A percentile compares a stretch with the other conserved stretches of the same genome.
Evolutionary conservation across 2,113 vertebrate species (phyloP).

Genomic region (Picathartes gymnocephalus): DNA sequence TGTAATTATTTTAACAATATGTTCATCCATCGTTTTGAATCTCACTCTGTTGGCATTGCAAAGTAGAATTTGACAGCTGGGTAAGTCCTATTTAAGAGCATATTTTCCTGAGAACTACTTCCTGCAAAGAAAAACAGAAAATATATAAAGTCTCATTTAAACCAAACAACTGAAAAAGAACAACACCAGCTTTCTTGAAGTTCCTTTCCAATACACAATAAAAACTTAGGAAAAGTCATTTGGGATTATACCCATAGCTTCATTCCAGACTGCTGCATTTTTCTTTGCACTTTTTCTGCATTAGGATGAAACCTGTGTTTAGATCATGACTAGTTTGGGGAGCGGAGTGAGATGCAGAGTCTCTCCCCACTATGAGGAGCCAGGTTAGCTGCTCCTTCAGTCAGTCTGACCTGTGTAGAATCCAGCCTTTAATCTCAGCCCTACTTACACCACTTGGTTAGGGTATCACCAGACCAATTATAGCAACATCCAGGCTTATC

Average conservation of each 20-base stretch:
- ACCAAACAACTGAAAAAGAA: background rate
- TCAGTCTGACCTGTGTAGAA: background rate
- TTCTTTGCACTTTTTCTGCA: background rate
- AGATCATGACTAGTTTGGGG: background rate
- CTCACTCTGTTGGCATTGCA: background rate
- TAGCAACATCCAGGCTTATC: background rate
- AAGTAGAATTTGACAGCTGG: background rate
- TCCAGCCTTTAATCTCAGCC: background rate
- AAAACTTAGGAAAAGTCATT: background rate
- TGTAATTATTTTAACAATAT: constrained; percentile 1
- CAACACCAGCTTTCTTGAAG: background rate
- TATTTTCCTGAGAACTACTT: background rate
- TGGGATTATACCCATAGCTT: background rate
- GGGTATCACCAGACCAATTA: constrained; percentile 7
- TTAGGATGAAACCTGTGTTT: background rate
- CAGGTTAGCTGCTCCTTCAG: background rate
- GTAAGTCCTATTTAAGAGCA: background rate
- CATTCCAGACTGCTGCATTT: background rate
- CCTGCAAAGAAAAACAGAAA: background rate
- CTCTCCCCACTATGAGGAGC: background rate
- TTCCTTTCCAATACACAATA: background rate
- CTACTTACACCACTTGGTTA: background rate
- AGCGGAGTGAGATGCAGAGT: background rate
- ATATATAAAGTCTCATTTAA: background rate
- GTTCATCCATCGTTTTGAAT: background rate